Percentiles rank a stretch among this genome's conserved stretches.
Evolutionary conservation across 2,888 invertebrate genomes (phyloP).

Genomic region (Drosophila falleni): DNA sequence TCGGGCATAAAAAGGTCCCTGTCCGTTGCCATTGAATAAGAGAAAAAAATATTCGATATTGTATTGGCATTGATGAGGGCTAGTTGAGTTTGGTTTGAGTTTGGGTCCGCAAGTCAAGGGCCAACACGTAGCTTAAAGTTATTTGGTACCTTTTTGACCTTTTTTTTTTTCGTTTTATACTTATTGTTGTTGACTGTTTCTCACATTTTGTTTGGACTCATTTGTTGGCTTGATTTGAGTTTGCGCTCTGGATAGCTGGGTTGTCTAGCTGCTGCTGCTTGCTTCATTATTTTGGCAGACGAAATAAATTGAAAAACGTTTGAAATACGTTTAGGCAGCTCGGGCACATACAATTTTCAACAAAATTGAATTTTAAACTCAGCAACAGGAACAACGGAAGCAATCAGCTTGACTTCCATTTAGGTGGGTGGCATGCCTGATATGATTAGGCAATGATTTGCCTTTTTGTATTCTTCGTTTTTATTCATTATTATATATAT

Average conservation of each 20-base stretch:
- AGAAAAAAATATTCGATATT: slow-evolving; percentile 64
- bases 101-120: slow-evolving; percentile 34
- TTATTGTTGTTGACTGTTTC: slow-evolving; percentile 37
- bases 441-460: slow-evolving; percentile 75
- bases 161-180: slow-evolving; percentile 38
- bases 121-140: slow-evolving; percentile 69
- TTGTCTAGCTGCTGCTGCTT: slow-evolving; percentile 24
- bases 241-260: slow-evolving; percentile 51
- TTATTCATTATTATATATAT: background rate
- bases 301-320: slow-evolving; percentile 79
- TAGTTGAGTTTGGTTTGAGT: slow-evolving; percentile 16
- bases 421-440: slow-evolving; percentile 24
- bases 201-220: slow-evolving; percentile 57
- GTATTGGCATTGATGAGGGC: slow-evolving; percentile 73
- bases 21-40: slow-evolving; percentile 22
- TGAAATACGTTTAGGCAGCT: slow-evolving; percentile 69
- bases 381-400: slow-evolving; percentile 55
- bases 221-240: slow-evolving; percentile 69
- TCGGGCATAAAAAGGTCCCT: slow-evolving; percentile 65
- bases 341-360: slow-evolving; percentile 70
- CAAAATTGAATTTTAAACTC: slow-evolving; percentile 73
- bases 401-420: slow-evolving; percentile 55
- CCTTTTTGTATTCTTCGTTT: slow-evolving; percentile 16
- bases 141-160: slow-evolving; percentile 76
- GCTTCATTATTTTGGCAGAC: slow-evolving; percentile 67